phyloP scores from a whole-genome alignment of 2,113 vertebrate genomes.

The Mastomys natalensis region DNA sequence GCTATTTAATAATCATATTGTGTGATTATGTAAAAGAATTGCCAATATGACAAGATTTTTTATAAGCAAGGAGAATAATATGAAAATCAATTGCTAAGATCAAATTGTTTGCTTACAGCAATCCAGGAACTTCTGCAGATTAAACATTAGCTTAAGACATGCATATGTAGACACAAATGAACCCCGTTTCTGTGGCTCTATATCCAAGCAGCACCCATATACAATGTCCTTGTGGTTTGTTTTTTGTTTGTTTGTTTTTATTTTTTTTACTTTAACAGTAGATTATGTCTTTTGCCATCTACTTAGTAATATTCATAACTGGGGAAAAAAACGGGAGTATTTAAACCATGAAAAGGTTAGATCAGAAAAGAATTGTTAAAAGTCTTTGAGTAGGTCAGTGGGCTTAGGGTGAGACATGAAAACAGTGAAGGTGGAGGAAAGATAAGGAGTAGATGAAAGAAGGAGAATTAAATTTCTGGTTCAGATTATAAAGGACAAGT shows the following conservation, averaged over 20 bases:
- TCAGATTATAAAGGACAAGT: background rate
- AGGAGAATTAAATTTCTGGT: conserved; percentile 29
- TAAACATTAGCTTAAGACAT: conserved; percentile 35
- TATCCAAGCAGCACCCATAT: background rate
- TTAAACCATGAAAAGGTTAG: conserved; percentile 23
- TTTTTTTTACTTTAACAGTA: conserved; percentile 54
- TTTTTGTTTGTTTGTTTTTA: background rate
- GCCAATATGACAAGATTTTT: background rate
- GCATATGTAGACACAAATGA: background rate
- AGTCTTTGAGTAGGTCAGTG: background rate
- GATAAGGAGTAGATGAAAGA: background rate
- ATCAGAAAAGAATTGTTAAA: background rate
- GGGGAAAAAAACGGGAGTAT: conserved; percentile 43
- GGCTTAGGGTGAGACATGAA: background rate
- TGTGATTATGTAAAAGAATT: background rate
- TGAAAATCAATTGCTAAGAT: conserved; percentile 26
- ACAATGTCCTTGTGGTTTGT: background rate
- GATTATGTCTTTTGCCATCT: conserved; percentile 2
- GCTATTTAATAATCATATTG: background rate
- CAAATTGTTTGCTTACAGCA: background rate
- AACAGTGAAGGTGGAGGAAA: background rate
- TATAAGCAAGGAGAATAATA: background rate
- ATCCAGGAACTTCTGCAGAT: conserved; percentile 2
- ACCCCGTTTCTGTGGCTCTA: conserved; percentile 31
- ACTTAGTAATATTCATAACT: conserved; percentile 39